Conservation (phyloP, 2,888 invertebrate genomes). For the Bugula neritina region DNA sequence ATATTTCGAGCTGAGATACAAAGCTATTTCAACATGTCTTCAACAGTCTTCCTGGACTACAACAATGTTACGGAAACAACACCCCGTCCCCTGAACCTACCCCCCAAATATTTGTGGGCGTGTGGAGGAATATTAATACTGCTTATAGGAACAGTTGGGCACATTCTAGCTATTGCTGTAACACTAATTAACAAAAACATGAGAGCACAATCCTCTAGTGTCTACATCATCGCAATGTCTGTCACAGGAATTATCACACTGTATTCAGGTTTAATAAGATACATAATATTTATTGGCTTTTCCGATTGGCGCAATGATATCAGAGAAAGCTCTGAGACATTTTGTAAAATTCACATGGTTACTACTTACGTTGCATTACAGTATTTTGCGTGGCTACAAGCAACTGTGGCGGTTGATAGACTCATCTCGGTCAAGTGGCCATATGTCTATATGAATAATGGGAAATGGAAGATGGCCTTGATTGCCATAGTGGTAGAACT, state of each 20-base stretch:
- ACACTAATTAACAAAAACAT: background rate
- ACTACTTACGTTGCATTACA: constrained; percentile 39
- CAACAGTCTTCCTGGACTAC: no score
- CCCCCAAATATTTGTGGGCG: constrained; percentile 34
- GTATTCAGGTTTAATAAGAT: constrained; percentile 39
- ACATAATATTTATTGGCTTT: constrained; percentile 27
- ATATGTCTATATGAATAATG: constrained; percentile 28
- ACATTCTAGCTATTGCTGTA: constrained; percentile 1
- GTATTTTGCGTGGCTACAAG: constrained; percentile 42
- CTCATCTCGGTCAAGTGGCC: constrained; percentile 39
- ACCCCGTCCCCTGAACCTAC: no score
- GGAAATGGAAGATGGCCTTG: background rate
- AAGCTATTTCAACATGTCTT: no score
- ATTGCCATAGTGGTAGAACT: constrained; percentile 10
- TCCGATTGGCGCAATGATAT: constrained; percentile 32
- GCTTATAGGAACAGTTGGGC: constrained; percentile 10
- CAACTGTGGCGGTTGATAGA: constrained; percentile 40
- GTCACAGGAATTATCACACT: constrained; percentile 30
- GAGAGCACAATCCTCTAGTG: background rate
- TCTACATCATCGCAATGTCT: constrained; percentile 8
- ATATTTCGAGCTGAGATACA: no score
- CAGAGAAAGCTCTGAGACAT: constrained; percentile 29
- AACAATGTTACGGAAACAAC: no score
- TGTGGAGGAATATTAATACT: constrained; percentile 28
- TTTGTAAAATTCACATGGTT: constrained; percentile 38